phyloP scores from a whole-genome alignment of 2,113 vertebrate genomes.

The Barnardius zonarius region DNA sequence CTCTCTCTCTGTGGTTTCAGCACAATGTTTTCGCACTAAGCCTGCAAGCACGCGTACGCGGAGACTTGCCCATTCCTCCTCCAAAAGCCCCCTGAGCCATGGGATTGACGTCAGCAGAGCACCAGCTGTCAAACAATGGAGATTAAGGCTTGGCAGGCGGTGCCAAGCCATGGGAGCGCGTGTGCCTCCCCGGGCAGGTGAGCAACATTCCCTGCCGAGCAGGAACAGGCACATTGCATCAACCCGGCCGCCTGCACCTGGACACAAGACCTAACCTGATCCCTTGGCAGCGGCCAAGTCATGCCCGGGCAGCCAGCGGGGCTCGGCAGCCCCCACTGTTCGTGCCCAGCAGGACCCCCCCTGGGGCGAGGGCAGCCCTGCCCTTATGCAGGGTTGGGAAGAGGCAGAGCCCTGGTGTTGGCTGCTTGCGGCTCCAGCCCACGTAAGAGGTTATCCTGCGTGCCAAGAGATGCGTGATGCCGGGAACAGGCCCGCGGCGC shows the following conservation, averaged over 20 bases:
- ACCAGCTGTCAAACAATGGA: conserved; percentile 42
- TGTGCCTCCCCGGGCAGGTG: conserved; percentile 23
- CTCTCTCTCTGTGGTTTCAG: neutral
- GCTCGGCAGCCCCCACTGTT: accelerated
- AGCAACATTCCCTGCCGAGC: conserved; percentile 6
- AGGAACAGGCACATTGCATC: conserved; percentile 26
- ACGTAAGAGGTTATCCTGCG: accelerated
- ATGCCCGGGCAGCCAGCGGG: neutral
- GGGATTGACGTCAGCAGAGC: conserved; percentile 61
- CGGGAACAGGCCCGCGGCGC: neutral
- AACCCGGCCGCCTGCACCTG: neutral
- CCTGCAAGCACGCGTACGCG: neutral
- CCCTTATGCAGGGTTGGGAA: neutral
- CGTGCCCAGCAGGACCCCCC: accelerated
- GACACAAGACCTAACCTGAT: neutral
- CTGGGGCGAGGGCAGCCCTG: accelerated
- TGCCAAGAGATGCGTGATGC: neutral
- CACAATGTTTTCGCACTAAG: neutral
- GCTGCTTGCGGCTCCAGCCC: neutral
- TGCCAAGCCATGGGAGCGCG: neutral
- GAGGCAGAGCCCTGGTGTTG: neutral
- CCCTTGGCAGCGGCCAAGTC: accelerated
- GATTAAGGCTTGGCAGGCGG: conserved; percentile 40
- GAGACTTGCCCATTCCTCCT: conserved; percentile 50
- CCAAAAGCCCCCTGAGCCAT: conserved; percentile 61